Base-by-base conservation (phyloP, 2,113 vertebrate species). In the Todiramphus chloris region DNA sequence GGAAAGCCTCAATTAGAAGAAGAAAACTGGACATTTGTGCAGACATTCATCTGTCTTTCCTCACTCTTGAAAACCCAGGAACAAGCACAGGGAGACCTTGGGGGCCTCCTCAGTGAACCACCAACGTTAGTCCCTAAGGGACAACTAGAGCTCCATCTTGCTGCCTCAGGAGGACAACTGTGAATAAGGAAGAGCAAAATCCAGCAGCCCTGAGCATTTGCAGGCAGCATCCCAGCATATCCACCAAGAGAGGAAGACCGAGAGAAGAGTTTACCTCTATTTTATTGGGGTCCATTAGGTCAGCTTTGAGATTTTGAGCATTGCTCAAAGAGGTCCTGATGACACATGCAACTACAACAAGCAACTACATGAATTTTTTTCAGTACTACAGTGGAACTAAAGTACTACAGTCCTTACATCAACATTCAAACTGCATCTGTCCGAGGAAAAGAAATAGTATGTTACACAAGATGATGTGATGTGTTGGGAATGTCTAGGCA, bases 61-160 rank as follows among this genome's bases (percentile, higher is more conserved):
- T 87, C 2, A 0, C 11, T 39, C 27, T 77, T 72, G 21, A 60
- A 77, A 90, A 16, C 14, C 58, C 30, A 48, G 63, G 44, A 58
- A 46, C 25, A 35, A 63, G 50, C 70, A 48, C 0, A 0, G 21
- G 28, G 28, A 68, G 21, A 30, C 35, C 23, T 5, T n/a, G 33
- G 50, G 28, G 16, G n/a, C 28, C 33, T 83, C 21, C 60, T 59
- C 23, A 63, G 37, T 78, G 60, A 93, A 63, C 3, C 28, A 46
- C 16, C 59, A 50, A 9, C 14, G 18, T 62, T 30, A 46, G 17
- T n/a, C 33, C 23, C 63, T 13, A 4, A 12, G 39, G 44, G 15
- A 64, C 59, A 88, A 28, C 10, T 58, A 83, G 72, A 79, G 20
- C 9, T 74, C 31, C 41, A 48, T 9, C 37, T 64, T 81, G 68